A percentile compares a stretch with the other conserved stretches of the same genome.
Evolutionary conservation across 2,888 invertebrate species (phyloP).

Genomic region (Pheosia tremula): DNA sequence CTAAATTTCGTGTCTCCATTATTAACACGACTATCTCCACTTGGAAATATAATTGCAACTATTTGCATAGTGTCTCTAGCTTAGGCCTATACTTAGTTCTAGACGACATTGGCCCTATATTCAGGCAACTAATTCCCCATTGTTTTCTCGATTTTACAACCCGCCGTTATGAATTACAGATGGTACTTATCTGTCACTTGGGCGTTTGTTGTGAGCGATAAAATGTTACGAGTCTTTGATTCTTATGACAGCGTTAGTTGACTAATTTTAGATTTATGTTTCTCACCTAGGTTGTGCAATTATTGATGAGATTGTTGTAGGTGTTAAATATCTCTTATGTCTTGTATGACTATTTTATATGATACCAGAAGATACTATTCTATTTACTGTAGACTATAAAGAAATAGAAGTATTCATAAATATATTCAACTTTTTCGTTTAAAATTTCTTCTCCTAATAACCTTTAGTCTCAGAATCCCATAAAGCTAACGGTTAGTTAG

Average conservation of each 20-base stretch:
- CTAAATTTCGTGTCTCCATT: background rate
- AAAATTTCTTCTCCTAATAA: background rate
- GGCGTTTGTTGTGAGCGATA: constrained; percentile 42
- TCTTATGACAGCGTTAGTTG: constrained; percentile 33
- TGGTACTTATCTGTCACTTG: constrained; percentile 52
- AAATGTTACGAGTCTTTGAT: constrained; percentile 35
- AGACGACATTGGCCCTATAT: constrained; percentile 52
- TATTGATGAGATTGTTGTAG: background rate
- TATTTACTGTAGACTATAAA: too few relatives aligned
- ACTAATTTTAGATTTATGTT: constrained; percentile 26
- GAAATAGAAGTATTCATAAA: too few relatives aligned
- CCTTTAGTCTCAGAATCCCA: background rate
- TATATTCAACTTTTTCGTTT: background rate
- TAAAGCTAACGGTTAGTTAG: background rate
- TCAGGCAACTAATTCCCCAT: constrained; percentile 55
- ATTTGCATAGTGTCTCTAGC: constrained; percentile 36
- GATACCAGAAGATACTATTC: too few relatives aligned
- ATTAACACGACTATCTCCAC: constrained; percentile 18
- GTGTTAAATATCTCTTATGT: too few relatives aligned
- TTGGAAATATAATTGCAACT: constrained; percentile 22
- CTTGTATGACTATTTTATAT: too few relatives aligned
- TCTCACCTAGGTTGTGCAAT: background rate
- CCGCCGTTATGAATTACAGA: constrained; percentile 62
- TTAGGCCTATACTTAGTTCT: constrained; percentile 20
- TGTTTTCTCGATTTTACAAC: constrained; percentile 55